Conservation (phyloP, 2,797 vertebrate genomes). For the Premnoplex brunnescens region DNA sequence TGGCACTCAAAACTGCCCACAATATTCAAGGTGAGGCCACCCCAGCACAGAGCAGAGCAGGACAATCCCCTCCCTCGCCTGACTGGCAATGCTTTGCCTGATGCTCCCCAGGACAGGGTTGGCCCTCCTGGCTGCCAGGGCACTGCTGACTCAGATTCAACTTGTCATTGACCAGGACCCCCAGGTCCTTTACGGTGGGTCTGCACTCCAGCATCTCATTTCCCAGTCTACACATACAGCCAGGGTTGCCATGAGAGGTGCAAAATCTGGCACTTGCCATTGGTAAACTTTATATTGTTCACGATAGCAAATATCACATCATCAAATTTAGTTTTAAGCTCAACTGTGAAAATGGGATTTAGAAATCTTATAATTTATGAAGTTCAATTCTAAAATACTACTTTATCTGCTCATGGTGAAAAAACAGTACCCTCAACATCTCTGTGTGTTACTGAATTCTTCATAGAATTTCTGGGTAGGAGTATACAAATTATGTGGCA, state of each 20-base stretch:
- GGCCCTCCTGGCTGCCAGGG: neutral
- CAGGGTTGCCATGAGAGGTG: fast-evolving
- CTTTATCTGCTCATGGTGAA: neutral
- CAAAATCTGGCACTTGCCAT: neutral
- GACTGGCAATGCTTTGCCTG: fast-evolving
- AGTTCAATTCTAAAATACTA: neutral
- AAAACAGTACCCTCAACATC: neutral
- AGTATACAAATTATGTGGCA: neutral
- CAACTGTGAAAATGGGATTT: neutral
- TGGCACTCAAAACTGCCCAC: neutral
- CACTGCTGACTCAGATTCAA: neutral
- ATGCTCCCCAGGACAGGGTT: fast-evolving
- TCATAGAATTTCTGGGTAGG: neutral
- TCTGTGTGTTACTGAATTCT: neutral
- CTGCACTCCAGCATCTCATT: neutral
- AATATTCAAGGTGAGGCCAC: fast-evolving
- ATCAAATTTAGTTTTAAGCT: neutral
- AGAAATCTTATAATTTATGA: neutral
- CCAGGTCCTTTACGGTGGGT: too few relatives aligned
- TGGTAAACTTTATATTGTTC: neutral
- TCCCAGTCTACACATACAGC: neutral
- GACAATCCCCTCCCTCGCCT: neutral
- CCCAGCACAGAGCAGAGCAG: neutral
- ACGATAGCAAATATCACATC: neutral
- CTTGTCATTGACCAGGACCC: fast-evolving